Percentiles rank a stretch among this genome's conserved stretches.
phyloP scores from a whole-genome alignment of 2,888 invertebrate genomes.

The Hipparchia sbordonii region DNA sequence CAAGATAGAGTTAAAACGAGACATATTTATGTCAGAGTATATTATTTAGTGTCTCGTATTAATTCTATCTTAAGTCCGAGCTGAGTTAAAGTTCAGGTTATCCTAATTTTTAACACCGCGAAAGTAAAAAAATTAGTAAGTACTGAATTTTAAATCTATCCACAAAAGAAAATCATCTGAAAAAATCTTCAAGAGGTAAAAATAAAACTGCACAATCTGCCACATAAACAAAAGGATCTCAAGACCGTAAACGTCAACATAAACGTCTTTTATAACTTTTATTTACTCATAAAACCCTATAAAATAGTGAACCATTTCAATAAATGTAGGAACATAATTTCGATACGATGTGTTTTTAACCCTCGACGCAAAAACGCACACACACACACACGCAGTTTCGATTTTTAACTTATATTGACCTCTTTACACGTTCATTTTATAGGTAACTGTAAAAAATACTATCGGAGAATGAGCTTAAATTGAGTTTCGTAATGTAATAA shows the following conservation, averaged over 20 bases:
- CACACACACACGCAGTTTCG: too few relatives aligned
- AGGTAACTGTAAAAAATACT: neutral
- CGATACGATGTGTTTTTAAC: constrained; percentile 25
- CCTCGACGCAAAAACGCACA: too few relatives aligned
- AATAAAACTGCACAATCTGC: neutral
- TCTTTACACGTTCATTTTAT: neutral
- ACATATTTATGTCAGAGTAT: too few relatives aligned
- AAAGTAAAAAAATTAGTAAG: too few relatives aligned
- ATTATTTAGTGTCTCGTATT: too few relatives aligned
- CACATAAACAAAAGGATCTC: neutral
- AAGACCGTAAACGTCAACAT: constrained; percentile 1
- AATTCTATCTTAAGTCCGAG: too few relatives aligned
- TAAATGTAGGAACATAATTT: constrained; percentile 27
- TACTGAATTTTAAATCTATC: too few relatives aligned
- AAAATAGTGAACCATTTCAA: constrained; percentile 21
- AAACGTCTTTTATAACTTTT: constrained; percentile 11
- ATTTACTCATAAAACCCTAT: constrained; percentile 17
- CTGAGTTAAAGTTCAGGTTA: too few relatives aligned
- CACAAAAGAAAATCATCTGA: neutral
- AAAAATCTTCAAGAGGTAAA: neutral
- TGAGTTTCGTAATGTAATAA: constrained; percentile 3
- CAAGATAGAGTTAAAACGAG: too few relatives aligned
- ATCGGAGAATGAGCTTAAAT: neutral
- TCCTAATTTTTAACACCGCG: too few relatives aligned
- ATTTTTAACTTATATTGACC: too few relatives aligned